Evolutionary conservation across 2,888 invertebrate species (phyloP).

Genomic region (Pseudoips prasinana): DNA sequence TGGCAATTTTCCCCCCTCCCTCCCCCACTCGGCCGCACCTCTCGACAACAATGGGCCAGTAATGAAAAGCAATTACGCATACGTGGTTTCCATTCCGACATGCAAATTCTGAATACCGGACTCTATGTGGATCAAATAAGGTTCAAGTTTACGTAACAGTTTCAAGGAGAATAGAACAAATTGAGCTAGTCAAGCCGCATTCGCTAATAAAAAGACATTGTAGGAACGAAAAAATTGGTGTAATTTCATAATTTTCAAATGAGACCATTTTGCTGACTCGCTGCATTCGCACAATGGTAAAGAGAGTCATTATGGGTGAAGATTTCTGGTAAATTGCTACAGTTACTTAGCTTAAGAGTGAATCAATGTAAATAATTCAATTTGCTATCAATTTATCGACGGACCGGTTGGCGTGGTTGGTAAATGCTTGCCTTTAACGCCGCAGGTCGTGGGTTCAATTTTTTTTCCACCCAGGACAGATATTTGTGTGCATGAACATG

Average conservation of each 20-base stretch:
- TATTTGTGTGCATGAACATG: no score
- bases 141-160: slow-evolving; percentile 30
- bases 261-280: slow-evolving; percentile 37
- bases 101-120: slow-evolving; percentile 25
- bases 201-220: slow-evolving; percentile 78
- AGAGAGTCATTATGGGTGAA: slow-evolving; percentile 1
- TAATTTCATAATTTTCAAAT: slow-evolving; percentile 74
- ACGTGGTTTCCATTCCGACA: slow-evolving; percentile 66
- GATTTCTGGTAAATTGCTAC: no score
- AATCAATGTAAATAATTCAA: no score
- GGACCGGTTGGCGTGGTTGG: no score
- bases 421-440: no score
- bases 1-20: slow-evolving; percentile 57
- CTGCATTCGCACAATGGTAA: slow-evolving; percentile 35
- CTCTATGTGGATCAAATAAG: slow-evolving; percentile 32
- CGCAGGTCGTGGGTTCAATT: no score
- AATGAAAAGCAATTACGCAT: slow-evolving; percentile 81
- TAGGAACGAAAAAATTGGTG: slow-evolving; percentile 66
- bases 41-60: slow-evolving; percentile 68
- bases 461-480: no score
- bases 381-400: no score
- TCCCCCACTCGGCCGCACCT: slow-evolving; percentile 35
- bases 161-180: slow-evolving; percentile 67
- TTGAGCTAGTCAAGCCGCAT: slow-evolving; percentile 63
- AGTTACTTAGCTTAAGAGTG: no score